These are phyloP conservation scores for Diaperis boleti DNA, from an alignment of 2,888 invertebrate species.

Conservation along the genomic window DNA sequence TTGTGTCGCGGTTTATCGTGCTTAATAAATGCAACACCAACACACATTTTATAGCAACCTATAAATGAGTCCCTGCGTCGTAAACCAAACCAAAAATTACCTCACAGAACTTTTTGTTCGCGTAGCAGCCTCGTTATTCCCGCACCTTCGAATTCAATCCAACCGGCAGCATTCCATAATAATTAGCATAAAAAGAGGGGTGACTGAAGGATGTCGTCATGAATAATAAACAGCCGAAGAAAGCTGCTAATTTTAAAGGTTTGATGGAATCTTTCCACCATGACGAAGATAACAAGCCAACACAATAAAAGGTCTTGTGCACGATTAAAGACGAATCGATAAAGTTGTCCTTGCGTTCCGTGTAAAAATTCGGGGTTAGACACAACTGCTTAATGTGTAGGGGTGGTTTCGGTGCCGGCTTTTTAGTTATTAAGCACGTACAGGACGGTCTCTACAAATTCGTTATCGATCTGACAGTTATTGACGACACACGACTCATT, in stretches of 20 bases:
- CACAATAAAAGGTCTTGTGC: no score
- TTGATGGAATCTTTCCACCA: conserved; percentile 4
- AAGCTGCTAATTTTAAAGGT: background rate
- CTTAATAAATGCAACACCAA: no score
- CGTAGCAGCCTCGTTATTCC: background rate
- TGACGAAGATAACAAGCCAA: conserved; percentile 4
- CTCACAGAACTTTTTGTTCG: no score
- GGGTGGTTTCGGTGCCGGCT: background rate
- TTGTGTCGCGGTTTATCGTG: no score
- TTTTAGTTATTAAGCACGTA: conserved; percentile 2
- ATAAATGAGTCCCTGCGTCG: no score
- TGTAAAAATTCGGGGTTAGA: background rate
- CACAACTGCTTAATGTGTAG: background rate
- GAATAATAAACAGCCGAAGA: conserved; percentile 1
- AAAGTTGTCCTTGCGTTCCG: conserved; percentile 1
- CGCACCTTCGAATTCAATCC: background rate
- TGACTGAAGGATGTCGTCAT: background rate
- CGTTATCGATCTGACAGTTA: conserved; percentile 4
- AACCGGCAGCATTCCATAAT: background rate
- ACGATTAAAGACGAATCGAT: conserved; percentile 5
- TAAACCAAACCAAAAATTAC: no score
- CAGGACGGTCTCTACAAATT: conserved; percentile 2
- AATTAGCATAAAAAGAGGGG: background rate
- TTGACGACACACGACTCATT: conserved; percentile 16
- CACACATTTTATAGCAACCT: no score